Evolutionary conservation across 2,888 invertebrate genomes (phyloP), one percentile per base, ranked within the genome.

Genomic region (Patella ulyssiponensis): DNA sequence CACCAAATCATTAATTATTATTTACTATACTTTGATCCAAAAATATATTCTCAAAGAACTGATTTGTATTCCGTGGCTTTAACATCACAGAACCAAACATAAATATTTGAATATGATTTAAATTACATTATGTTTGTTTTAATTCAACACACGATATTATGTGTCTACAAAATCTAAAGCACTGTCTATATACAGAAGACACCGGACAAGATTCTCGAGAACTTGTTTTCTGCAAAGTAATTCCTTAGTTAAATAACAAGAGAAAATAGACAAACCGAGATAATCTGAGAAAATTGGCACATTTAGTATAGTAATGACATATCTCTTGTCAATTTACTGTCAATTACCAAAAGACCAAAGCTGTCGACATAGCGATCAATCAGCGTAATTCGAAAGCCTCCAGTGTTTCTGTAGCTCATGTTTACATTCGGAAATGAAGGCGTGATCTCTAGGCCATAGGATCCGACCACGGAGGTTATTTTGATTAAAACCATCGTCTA

Each of bases 281-380:
- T 64, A 64, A 64, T 64, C 20, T 20, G 23, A 11, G 64, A 23
- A 64, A 64, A 64, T 64, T 64, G 64, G 23, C 64, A 64, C 64
- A 64, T 64, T 23, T 23, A 64, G 20, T 64, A 23, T 23, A 64
- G 23, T 64, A 64, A 9, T 14, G 20, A 64, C 23, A 20, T 64
- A 64, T 64, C 64, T 64, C 64, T 64, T 64, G 23, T 23, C 64
- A 64, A 64, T 64, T 64, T 64, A 23, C 64, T 64, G 20, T 23
- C 64, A 23, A 64, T 64, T 64, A 64, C 64, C 64, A 64, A 64
- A 20, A 64, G 64, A 64, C 64, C 64, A 64, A 20, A 64, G 23
- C 23, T 11, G 64, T 64, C 64, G 64, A 64, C 23, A 23, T 23
- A 64, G 20, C 23, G 64, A 64, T 64, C 64, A 64, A 64, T 64